Percentiles rank a stretch among this genome's conserved stretches.
These are phyloP conservation scores for Cyaniris semiargus DNA, from an alignment of 2,888 invertebrate species.

Conservation along the genomic window DNA sequence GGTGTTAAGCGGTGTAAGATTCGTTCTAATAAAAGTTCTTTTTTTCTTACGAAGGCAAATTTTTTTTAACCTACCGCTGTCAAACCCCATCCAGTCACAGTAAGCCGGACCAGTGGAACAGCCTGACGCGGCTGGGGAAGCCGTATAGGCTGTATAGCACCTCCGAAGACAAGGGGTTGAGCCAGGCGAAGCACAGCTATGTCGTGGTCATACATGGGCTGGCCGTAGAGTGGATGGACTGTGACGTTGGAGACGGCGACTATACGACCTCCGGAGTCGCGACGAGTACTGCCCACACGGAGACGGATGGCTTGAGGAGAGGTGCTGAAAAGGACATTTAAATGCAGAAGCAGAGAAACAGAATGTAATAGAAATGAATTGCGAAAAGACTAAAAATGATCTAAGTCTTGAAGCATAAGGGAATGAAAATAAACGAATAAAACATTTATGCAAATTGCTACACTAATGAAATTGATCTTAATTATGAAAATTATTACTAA, in stretches of 20 bases:
- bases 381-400: too few species aligned
- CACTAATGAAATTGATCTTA: too few species aligned
- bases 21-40: too few species aligned
- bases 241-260: constrained; percentile 63
- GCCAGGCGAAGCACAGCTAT: constrained; percentile 65
- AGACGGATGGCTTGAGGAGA: constrained; percentile 52
- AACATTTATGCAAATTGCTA: too few species aligned
- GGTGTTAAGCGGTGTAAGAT: too few species aligned
- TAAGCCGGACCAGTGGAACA: constrained; percentile 66
- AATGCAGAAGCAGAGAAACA: not conserved
- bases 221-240: constrained; percentile 65
- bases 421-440: too few species aligned
- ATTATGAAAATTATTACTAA: too few species aligned
- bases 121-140: constrained; percentile 59
- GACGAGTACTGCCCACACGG: constrained; percentile 70
- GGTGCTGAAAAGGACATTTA: constrained; percentile 34
- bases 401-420: too few species aligned
- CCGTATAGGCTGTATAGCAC: constrained; percentile 58
- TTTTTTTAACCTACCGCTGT: constrained; percentile 63
- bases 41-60: not conserved
- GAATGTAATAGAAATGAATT: not conserved
- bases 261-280: constrained; percentile 71
- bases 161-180: constrained; percentile 57
- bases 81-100: constrained; percentile 75
- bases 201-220: constrained; percentile 70